Conservation (phyloP, 2,888 invertebrate species). For the Baronia brevicornis region DNA sequence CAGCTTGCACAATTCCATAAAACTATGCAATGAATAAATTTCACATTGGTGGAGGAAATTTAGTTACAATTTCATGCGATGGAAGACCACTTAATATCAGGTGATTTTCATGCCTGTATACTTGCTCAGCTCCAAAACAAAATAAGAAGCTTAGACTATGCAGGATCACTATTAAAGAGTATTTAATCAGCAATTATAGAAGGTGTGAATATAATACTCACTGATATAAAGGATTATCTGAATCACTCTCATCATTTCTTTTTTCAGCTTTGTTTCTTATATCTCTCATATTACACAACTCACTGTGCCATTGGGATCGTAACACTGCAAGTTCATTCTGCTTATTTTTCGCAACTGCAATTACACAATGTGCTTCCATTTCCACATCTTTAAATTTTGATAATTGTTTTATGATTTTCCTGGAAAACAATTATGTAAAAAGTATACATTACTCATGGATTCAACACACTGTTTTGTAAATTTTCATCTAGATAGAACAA, state of each 20-base stretch:
- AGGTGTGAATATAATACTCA: too few relatives aligned
- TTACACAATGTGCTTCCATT: constrained; percentile 26
- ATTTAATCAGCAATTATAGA: too few relatives aligned
- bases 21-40: too few relatives aligned
- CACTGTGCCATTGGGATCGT: constrained; percentile 37
- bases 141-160: too few relatives aligned
- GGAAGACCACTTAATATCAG: too few relatives aligned
- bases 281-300: constrained; percentile 30
- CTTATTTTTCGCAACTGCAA: constrained; percentile 28
- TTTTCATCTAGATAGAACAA: not conserved
- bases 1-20: too few relatives aligned
- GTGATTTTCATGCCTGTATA: too few relatives aligned
- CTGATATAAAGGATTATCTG: constrained; percentile 33
- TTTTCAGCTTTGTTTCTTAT: constrained; percentile 18
- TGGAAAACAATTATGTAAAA: constrained; percentile 22
- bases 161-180: too few relatives aligned
- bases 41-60: too few relatives aligned
- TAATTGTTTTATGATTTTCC: constrained; percentile 38
- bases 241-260: constrained; percentile 23
- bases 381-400: constrained; percentile 34
- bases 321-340: constrained; percentile 27
- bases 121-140: too few relatives aligned
- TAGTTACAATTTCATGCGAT: too few relatives aligned
- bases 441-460: not conserved
- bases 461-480: not conserved